Conservation (phyloP, 2,888 invertebrate genomes). For the Helleia helle region DNA sequence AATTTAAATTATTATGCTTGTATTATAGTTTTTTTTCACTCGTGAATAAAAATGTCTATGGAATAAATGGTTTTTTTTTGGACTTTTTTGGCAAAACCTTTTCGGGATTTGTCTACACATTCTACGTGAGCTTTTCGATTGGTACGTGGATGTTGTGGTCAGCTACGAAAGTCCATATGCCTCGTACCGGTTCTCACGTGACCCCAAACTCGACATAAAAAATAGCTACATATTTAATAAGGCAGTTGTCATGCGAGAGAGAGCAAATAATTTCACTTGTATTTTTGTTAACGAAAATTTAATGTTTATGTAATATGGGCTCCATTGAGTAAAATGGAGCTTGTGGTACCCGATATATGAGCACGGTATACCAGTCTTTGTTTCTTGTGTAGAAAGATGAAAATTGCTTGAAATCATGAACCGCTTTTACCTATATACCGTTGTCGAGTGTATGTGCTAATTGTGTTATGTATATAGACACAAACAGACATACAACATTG, state of each 20-base stretch:
- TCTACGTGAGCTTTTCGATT: too few relatives aligned
- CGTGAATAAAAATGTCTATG: too few relatives aligned
- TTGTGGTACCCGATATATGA: neutral
- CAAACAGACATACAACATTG: constrained; percentile 24
- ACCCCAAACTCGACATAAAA: constrained; percentile 54
- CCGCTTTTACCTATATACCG: neutral
- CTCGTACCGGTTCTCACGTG: constrained; percentile 54
- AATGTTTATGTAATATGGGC: constrained; percentile 20
- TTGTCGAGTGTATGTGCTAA: constrained; percentile 8
- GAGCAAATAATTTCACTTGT: constrained; percentile 34
- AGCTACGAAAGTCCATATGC: constrained; percentile 39
- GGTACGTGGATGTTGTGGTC: neutral
- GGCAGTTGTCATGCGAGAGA: constrained; percentile 45
- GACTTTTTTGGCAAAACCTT: too few relatives aligned
- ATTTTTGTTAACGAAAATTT: constrained; percentile 15
- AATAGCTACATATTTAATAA: constrained; percentile 61
- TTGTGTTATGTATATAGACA: constrained; percentile 8
- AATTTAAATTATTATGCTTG: too few relatives aligned
- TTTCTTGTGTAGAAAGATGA: neutral
- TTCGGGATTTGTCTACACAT: too few relatives aligned
- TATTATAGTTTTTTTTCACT: too few relatives aligned
- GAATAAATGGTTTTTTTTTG: too few relatives aligned
- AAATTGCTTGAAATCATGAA: constrained; percentile 1
- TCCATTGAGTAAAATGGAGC: constrained; percentile 25
- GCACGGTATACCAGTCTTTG: neutral